Percentiles rank a stretch among this genome's conserved stretches.
phyloP scores from a whole-genome alignment of 2,113 vertebrate genomes.

The Tragelaphus scriptus region DNA sequence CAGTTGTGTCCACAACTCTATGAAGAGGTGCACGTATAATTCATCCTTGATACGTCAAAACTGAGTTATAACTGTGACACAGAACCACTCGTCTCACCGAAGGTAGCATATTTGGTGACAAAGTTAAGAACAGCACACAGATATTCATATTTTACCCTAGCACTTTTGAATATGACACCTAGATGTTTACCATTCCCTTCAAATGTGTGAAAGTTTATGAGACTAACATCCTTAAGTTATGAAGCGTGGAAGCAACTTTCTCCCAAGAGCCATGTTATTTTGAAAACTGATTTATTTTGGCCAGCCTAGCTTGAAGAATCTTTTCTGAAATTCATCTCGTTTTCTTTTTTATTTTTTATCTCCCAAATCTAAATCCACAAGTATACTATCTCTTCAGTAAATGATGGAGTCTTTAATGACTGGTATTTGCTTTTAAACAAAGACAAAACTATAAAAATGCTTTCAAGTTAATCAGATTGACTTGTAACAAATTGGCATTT shows the following conservation, averaged over 20 bases:
- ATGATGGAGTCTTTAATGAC: neutral
- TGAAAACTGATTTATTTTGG: conserved; percentile 31
- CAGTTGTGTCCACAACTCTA: neutral
- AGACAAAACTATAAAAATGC: neutral
- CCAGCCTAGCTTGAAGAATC: neutral
- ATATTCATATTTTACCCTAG: neutral
- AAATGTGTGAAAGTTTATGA: neutral
- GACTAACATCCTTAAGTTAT: neutral
- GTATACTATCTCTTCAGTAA: neutral
- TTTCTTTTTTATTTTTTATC: conserved; percentile 9
- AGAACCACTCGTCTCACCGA: neutral
- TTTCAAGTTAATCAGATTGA: conserved; percentile 1
- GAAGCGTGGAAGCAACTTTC: neutral
- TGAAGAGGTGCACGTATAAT: neutral
- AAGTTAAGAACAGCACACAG: conserved; percentile 7
- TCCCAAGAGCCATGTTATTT: neutral
- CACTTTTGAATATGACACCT: neutral
- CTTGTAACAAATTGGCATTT: neutral
- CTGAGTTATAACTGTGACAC: neutral
- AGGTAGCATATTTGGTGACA: neutral
- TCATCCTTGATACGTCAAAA: neutral
- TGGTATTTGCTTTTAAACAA: neutral
- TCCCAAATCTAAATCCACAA: neutral
- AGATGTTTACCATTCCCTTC: neutral
- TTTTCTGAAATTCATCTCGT: neutral